These are phyloP conservation scores for Halyomorpha halys DNA, from an alignment of 1,140 invertebrate genomes.

Conservation along the genomic window DNA sequence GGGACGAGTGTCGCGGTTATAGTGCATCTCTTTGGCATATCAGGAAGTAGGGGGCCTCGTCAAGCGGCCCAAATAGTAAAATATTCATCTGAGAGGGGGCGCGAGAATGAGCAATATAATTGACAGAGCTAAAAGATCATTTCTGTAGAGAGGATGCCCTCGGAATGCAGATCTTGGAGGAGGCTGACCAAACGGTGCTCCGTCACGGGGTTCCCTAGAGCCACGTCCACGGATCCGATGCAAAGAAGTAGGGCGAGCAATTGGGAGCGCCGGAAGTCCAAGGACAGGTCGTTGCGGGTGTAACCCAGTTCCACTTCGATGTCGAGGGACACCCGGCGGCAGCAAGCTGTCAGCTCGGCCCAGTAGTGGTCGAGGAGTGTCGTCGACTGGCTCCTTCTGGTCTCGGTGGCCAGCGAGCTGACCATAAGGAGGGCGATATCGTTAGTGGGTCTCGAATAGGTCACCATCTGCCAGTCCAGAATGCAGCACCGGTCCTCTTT, in stretches of 20 bases:
- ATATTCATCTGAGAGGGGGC: constrained; percentile 1
- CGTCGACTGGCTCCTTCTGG: constrained; percentile 49
- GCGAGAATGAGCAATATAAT: constrained; percentile 16
- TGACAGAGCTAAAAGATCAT: constrained; percentile 14
- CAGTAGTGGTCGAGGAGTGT: constrained; percentile 58
- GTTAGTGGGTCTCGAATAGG: constrained; percentile 62
- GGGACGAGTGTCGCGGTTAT: background rate
- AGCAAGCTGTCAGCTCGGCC: constrained; percentile 43
- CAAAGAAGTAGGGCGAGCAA: constrained; percentile 61
- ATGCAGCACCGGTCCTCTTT: constrained; percentile 50
- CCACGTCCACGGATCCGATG: constrained; percentile 67
- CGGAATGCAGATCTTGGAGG: constrained; percentile 47
- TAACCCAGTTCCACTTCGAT: constrained; percentile 46
- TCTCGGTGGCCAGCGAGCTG: constrained; percentile 60
- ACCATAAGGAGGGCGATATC: constrained; percentile 65
- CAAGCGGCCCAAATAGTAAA: constrained; percentile 1
- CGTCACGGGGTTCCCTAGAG: constrained; percentile 52
- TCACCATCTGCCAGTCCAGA: constrained; percentile 74
- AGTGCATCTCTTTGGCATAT: constrained; percentile 3
- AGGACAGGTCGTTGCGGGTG: constrained; percentile 43
- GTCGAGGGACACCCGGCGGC: constrained; percentile 47
- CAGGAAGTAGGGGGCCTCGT: background rate
- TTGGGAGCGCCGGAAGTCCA: constrained; percentile 59
- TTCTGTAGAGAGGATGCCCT: constrained; percentile 40
- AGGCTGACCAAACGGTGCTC: constrained; percentile 54